Base-by-base conservation (phyloP, 1,140 invertebrate genomes). In the Plodia interpunctella region DNA sequence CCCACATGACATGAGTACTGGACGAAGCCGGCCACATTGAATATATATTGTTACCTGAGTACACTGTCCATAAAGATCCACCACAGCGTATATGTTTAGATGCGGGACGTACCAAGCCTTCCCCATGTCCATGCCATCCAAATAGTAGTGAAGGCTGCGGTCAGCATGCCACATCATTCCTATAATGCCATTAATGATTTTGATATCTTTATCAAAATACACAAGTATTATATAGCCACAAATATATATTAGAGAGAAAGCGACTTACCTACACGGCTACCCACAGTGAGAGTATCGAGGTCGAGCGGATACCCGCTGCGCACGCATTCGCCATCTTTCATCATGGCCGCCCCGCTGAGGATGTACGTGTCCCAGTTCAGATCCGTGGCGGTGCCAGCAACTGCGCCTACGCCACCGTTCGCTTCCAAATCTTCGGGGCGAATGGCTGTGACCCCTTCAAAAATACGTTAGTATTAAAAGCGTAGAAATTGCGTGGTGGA, bases 61-160 rank as follows among this genome's bases (percentile, higher is more conserved):
- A 87, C 97, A 98, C 79, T 97, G 96, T 5, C 97, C 97, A 80
- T 98, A 98, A 11, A 98, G 91, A 91, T 98, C 97, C 32, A 99
- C 94, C 0, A 98, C 97, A n/a, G 96, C 97, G 90, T 96, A 98
- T 57, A 98, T 93, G 83, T 95, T 95, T 51, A 92, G 82, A 44
- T 97, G 95, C 35, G 97, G 92, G 65, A 95, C 95, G 19, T 93
- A 92, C 80, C 96, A 98, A 0, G 97, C 97, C 9, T 92, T 90
- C 3, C 97, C 97, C 91, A 97, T 96, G 80, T 98, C 96, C 71
- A 97, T 93, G 0, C 97, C 97, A 83, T 99, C 95, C 30, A 97
- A 90, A 87, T 95, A 98, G 90, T 96, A 98, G 81, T 98, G 97
- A 6, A 99, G 91, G 59, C 92, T 95, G 18, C 93, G 93, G 83